Evolutionary conservation across 1,140 invertebrate genomes (phyloP), one percentile per base, ranked within the genome.

Genomic region (Anadara kagoshimensis): DNA sequence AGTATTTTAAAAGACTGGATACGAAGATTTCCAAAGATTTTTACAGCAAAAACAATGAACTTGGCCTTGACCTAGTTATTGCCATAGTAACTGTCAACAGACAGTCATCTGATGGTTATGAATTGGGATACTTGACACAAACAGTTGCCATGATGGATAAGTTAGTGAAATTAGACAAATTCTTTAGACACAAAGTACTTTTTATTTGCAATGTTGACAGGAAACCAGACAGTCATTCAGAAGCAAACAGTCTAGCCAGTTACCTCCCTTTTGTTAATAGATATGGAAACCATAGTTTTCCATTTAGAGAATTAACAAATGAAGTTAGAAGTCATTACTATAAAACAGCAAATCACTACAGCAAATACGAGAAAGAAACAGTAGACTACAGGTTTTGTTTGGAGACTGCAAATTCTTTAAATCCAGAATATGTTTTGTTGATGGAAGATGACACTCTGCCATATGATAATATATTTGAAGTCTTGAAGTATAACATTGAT

Each of bases 341-440:
- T 49, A 11, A 10, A 20, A 58, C 73, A 20, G 26, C n/a, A 5
- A 1, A 16, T 18, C 16, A 73, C 16, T 16, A n/a, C 22, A 69
- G 53, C 41, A 75, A 26, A n/a, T 80, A 75, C 36, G 63, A 69
- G 12, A 73, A 77, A 44, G 78, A 82, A 45, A 77, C 70, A 5
- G 24, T 68, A 20, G 80, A 82, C 29, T 82, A 82, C 54, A 78
- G 70, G 73, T 82, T 76, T 51, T 82, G 80, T 51, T 65, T 82
- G 53, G 70, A 76, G 59, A 51, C 51, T 16, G 78, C 80, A 7
- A 16, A 66, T 29, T 45, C 18, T 11, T 61, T 69, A 58, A 62
- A 72, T 45, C 47, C 78, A 18, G 70, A 72, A 29, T 82, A 76
- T 65, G 62, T 76, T 14, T 56, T 82, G 18, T n/a, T 82, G 49